Percentiles rank a stretch among this genome's conserved stretches.
phyloP scores from a whole-genome alignment of 2,888 invertebrate genomes.

The Graphium colonna region DNA sequence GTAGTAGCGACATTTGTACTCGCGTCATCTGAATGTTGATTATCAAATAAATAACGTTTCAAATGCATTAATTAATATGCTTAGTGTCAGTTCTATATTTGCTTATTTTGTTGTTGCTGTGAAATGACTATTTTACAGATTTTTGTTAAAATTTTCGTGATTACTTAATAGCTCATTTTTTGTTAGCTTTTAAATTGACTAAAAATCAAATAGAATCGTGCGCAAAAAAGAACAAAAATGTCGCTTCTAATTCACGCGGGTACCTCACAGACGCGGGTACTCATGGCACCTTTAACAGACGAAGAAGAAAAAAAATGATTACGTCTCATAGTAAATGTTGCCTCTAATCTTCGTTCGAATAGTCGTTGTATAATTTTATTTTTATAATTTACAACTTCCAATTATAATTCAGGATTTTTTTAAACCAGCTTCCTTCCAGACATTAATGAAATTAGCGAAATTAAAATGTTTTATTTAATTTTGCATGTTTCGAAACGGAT shows the following conservation, averaged over 20 bases:
- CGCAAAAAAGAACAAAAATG: too few species aligned
- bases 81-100: too few species aligned
- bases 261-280: too few species aligned
- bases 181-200: too few species aligned
- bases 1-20: conserved; percentile 46
- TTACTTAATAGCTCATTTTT: too few species aligned
- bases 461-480: conserved; percentile 35
- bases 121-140: too few species aligned
- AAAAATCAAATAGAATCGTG: too few species aligned
- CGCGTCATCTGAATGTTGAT: neutral
- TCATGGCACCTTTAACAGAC: conserved; percentile 37
- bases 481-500: conserved; percentile 34
- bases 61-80: too few species aligned
- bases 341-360: conserved; percentile 48
- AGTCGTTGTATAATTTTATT: conserved; percentile 44
- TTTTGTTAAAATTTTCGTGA: too few species aligned
- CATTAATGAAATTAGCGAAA: conserved; percentile 34
- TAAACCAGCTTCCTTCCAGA: conserved; percentile 33
- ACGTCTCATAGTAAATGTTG: conserved; percentile 52
- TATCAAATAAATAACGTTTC: neutral
- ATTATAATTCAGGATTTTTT: conserved; percentile 30
- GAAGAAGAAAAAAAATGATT: conserved; percentile 36
- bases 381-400: conserved; percentile 45
- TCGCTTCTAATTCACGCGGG: conserved; percentile 43
- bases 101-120: too few species aligned